Evolutionary conservation across 2,113 vertebrate genomes (phyloP).

Genomic region (Nanger granti): DNA sequence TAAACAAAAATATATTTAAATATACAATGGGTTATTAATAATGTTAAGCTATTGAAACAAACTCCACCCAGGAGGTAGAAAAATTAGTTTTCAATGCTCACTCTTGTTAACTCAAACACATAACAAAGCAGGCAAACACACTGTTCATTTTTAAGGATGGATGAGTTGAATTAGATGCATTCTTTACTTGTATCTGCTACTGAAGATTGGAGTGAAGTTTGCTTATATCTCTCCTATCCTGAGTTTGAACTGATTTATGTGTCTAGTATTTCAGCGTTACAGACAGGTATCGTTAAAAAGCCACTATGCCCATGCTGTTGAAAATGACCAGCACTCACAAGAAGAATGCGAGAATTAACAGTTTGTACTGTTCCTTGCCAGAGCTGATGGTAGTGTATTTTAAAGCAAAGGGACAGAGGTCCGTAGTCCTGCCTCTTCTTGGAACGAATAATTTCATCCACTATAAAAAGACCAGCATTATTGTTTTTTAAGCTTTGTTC

Average conservation of each 20-base stretch:
- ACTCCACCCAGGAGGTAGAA: slow-evolving; percentile 5
- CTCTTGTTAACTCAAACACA: background rate
- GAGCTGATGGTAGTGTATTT: background rate
- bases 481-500: background rate
- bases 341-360: background rate
- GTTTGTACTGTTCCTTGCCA: background rate
- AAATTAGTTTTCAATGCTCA: slow-evolving; percentile 28
- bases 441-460: background rate
- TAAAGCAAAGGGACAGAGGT: background rate
- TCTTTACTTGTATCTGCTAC: background rate
- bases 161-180: background rate
- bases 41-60: slow-evolving; percentile 32
- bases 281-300: background rate
- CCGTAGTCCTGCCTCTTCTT: background rate
- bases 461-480: background rate
- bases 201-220: background rate
- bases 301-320: background rate
- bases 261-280: background rate
- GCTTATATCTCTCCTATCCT: background rate
- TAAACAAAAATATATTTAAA: slow-evolving; percentile 22
- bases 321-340: background rate
- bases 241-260: background rate
- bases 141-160: background rate
- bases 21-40: slow-evolving; percentile 36
- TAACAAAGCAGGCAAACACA: background rate